Evolutionary conservation across 2,797 vertebrate genomes (phyloP).

Genomic region (Pygocentrus nattereri): DNA sequence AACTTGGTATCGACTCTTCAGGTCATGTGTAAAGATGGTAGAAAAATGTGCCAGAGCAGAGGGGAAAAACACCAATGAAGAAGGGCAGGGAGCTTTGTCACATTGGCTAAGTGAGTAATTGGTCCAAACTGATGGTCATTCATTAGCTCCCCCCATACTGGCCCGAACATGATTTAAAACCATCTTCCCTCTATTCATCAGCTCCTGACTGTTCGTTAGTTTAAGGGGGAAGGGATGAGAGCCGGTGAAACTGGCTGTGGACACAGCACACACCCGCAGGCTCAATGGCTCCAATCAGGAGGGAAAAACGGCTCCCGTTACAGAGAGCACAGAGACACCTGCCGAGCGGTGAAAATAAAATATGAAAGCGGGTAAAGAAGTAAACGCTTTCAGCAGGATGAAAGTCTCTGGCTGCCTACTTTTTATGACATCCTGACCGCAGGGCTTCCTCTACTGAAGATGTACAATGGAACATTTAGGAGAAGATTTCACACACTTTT

Average conservation of each 20-base stretch:
- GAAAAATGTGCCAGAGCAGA: neutral
- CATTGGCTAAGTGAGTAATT: conserved; percentile 80
- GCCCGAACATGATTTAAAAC: conserved; percentile 38
- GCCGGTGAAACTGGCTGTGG: conserved; percentile 35
- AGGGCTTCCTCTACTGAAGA: neutral
- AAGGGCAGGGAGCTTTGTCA: conserved; percentile 76
- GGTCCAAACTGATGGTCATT: conserved; percentile 76
- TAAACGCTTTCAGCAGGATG: neutral
- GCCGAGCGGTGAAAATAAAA: conserved; percentile 30
- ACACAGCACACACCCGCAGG: conserved; percentile 37
- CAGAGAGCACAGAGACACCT: conserved; percentile 41
- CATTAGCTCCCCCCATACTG: conserved; percentile 66
- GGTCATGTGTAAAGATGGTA: conserved; percentile 8
- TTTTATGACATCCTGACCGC: neutral
- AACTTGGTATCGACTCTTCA: neutral
- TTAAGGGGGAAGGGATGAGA: conserved; percentile 45
- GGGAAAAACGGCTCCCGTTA: conserved; percentile 26
- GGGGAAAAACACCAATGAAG: conserved; percentile 51
- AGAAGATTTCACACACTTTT: neutral
- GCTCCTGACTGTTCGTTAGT: conserved; percentile 48
- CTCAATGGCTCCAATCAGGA: conserved; percentile 36
- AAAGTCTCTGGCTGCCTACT: neutral
- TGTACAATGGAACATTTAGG: neutral
- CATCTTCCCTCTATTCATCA: conserved; percentile 54
- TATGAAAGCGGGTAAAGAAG: conserved; percentile 33